A percentile compares a stretch with the other conserved stretches of the same genome.
Conservation (phyloP, 1,140 invertebrate species). For the Saccostrea echinata region DNA sequence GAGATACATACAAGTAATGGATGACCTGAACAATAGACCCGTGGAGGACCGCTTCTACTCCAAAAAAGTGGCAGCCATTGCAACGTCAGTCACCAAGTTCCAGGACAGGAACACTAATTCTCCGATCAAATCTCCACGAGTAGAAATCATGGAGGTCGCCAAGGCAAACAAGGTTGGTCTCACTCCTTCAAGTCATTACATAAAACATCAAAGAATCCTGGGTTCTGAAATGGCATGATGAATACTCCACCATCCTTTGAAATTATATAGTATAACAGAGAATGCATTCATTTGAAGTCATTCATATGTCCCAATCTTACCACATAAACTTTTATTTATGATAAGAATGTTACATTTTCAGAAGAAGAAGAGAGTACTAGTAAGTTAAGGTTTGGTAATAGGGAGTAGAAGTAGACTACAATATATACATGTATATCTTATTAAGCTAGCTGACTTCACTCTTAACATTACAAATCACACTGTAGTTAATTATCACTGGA, state of each 20-base stretch:
- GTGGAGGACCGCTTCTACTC: conserved; percentile 54
- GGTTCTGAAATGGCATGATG: too few species aligned
- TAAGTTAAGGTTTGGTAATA: not conserved
- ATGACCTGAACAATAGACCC: conserved; percentile 59
- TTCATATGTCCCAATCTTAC: too few species aligned
- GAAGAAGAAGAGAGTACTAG: conserved; percentile 22
- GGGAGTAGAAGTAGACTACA: too few species aligned
- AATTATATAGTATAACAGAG: too few species aligned
- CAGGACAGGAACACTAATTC: conserved; percentile 35
- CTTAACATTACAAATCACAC: too few species aligned
- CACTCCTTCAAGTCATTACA: too few species aligned
- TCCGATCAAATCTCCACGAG: not conserved
- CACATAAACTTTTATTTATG: not conserved
- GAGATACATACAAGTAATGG: conserved; percentile 64
- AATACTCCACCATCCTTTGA: too few species aligned
- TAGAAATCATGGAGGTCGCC: not conserved
- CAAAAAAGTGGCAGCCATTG: conserved; percentile 52
- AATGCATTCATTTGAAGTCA: too few species aligned
- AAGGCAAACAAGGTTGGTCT: not conserved
- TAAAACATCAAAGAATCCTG: too few species aligned
- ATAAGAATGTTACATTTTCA: conserved; percentile 8
- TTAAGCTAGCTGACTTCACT: too few species aligned
- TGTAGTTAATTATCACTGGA: too few species aligned
- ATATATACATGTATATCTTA: too few species aligned
- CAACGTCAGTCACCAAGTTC: conserved; percentile 30